Evolutionary conservation across 1,140 invertebrate species (phyloP).

Genomic region (Protaetia brevitarsis): DNA sequence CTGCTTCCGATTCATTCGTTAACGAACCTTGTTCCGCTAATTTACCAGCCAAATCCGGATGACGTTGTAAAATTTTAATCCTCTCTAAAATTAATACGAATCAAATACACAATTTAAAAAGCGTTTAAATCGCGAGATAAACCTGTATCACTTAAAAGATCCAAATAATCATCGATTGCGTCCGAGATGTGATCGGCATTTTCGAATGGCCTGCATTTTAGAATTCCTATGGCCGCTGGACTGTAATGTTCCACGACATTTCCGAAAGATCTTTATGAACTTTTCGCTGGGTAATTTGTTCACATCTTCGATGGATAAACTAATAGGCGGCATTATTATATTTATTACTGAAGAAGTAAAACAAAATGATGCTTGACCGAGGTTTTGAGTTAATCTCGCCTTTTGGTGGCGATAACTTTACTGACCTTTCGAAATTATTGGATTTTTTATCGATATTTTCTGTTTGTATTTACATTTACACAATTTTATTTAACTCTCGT

Average conservation of each 20-base stretch:
- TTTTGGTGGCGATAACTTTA: not conserved
- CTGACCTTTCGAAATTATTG: not conserved
- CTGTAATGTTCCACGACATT: conserved; percentile 64
- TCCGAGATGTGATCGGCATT: conserved; percentile 52
- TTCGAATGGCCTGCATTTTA: conserved; percentile 55
- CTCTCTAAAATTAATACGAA: conserved; percentile 52
- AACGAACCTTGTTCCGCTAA: conserved; percentile 55
- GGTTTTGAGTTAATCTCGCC: not conserved
- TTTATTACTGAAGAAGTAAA: not conserved
- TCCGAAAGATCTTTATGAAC: conserved; percentile 59
- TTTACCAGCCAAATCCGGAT: conserved; percentile 65
- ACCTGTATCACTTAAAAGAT: conserved; percentile 35
- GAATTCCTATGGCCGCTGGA: conserved; percentile 54
- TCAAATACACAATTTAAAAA: not conserved
- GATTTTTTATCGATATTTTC: not conserved
- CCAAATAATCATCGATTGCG: conserved; percentile 57
- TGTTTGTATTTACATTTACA: not conserved
- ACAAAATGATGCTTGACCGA: not conserved
- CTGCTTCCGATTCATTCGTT: conserved; percentile 58
- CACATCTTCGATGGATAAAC: conserved; percentile 48
- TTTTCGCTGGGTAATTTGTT: conserved; percentile 55
- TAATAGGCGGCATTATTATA: not conserved
- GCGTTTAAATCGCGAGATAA: conserved; percentile 7
- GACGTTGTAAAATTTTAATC: conserved; percentile 54
- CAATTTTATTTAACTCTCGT: not conserved